Evolutionary conservation across 2,113 vertebrate species (phyloP), one percentile per base, ranked within the genome.

Genomic region (Oreocharis arfaki): DNA sequence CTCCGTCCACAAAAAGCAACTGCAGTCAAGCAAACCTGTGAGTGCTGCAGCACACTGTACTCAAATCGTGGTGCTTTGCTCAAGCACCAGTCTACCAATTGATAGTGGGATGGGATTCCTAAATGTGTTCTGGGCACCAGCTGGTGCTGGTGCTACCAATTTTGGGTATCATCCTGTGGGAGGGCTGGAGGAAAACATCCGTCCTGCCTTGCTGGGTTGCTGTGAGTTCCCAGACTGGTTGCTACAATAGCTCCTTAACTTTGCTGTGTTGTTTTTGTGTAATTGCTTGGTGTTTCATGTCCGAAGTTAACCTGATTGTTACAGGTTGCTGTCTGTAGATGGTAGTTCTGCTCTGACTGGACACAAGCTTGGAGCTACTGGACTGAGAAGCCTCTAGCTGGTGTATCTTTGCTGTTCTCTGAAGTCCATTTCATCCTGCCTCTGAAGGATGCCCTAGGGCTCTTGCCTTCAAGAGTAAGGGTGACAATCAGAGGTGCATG

Each of bases 41-140:
- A 70, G 52, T 57, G 27, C 55, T 89, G 39, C 63, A 87, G 60
- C 42, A 61, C 32, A 1, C 33, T 61, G 5, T 35, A 16, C 42
- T 61, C 32, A 42, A 15, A 27, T 32, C 37, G 19, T 1, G 4
- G 11, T 39, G 46, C 33, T 84, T 50, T 84, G 26, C 44, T 88
- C 0, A 0, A 78, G 60, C 2, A 3, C 61, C 37, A 50, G 21
- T 67, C 61, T 50, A 37, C 37, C 56, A 47, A 4, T 0, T 71
- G 56, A 26, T n/a, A 52, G 46, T 67, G 56, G 28, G 41, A 64
- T 56, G 23, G 30, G 30, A 64, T 73, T 85, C 49, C 41, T 2
- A 2, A 50, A 35, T 23, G 49, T 55, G 33, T 50, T 90, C 67
- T 55, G 26, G 13, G 32, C 0, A 0, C 42, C 39, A 76, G 44